Percentiles rank a stretch among this genome's conserved stretches.
Evolutionary conservation across 2,113 vertebrate species (phyloP).

Genomic region (Phocoena phocoena): DNA sequence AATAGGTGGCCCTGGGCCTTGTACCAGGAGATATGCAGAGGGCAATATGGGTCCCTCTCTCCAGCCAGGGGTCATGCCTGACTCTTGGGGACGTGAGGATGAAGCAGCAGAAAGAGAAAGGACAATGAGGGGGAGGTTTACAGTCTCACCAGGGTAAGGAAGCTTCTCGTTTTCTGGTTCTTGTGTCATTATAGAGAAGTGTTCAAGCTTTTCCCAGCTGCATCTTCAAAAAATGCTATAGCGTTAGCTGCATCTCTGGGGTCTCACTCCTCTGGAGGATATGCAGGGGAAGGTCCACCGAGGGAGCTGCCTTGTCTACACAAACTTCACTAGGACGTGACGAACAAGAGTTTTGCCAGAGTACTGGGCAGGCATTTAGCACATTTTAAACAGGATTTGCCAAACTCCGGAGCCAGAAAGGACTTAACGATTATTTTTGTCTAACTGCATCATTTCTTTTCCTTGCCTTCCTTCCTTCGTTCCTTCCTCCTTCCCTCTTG

Average conservation of each 20-base stretch:
- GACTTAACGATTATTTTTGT: not conserved
- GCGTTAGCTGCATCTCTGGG: too few relatives aligned
- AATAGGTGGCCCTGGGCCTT: not conserved
- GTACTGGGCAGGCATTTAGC: not conserved
- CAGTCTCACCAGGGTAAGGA: not conserved
- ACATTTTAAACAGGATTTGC: not conserved
- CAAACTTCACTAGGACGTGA: too few relatives aligned
- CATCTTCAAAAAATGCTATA: not conserved
- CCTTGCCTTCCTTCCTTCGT: not conserved
- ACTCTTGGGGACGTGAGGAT: accelerated
- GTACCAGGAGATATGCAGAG: not conserved
- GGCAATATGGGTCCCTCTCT: not conserved
- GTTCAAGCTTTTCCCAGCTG: not conserved
- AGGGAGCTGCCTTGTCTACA: not conserved
- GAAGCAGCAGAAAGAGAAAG: not conserved
- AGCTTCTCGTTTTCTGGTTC: not conserved
- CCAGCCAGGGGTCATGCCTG: not conserved
- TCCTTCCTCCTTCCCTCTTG: too few relatives aligned
- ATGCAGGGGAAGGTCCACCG: accelerated
- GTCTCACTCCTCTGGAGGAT: too few relatives aligned
- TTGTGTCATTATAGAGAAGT: not conserved
- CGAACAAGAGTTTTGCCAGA: not conserved
- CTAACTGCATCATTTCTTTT: not conserved
- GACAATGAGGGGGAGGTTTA: not conserved
- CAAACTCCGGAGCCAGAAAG: not conserved